phyloP scores from a whole-genome alignment of 1,140 invertebrate species.

The Wasmannia auropunctata region DNA sequence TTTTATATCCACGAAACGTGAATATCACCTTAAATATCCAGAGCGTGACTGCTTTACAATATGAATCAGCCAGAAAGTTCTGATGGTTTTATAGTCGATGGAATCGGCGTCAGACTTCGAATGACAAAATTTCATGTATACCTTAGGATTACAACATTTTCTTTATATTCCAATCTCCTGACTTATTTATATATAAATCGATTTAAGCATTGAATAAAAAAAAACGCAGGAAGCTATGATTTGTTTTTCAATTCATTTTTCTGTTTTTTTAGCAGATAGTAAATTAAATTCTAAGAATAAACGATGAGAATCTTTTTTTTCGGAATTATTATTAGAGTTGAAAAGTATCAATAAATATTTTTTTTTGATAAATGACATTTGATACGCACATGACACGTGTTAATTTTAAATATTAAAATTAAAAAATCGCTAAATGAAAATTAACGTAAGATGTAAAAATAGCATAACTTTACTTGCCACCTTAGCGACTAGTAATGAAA shows the following conservation, averaged over 20 bases:
- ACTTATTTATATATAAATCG: not conserved
- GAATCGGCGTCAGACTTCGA: constrained; percentile 14
- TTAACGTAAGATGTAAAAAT: not conserved
- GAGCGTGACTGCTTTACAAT: constrained; percentile 25
- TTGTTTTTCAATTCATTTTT: not conserved
- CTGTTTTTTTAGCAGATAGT: not conserved
- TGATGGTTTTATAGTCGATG: not conserved
- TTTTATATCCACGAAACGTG: constrained; percentile 28
- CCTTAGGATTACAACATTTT: not conserved
- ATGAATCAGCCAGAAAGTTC: constrained; percentile 15
- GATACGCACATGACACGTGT: not conserved
- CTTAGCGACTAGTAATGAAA: not conserved
- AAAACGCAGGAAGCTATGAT: not conserved
- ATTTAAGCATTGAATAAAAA: not conserved
- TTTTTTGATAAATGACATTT: not conserved
- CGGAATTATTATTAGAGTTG: not conserved
- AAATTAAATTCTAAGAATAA: not conserved
- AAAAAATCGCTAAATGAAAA: not conserved
- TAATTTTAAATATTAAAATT: not conserved
- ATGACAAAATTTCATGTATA: not conserved
- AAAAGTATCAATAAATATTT: not conserved
- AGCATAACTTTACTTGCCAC: not conserved
- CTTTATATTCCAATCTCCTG: not conserved
- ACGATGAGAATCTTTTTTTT: not conserved
- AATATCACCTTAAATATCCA: constrained; percentile 40